Evolutionary conservation across 2,113 vertebrate genomes (phyloP).

Genomic region (Gnathochromis pfefferi): DNA sequence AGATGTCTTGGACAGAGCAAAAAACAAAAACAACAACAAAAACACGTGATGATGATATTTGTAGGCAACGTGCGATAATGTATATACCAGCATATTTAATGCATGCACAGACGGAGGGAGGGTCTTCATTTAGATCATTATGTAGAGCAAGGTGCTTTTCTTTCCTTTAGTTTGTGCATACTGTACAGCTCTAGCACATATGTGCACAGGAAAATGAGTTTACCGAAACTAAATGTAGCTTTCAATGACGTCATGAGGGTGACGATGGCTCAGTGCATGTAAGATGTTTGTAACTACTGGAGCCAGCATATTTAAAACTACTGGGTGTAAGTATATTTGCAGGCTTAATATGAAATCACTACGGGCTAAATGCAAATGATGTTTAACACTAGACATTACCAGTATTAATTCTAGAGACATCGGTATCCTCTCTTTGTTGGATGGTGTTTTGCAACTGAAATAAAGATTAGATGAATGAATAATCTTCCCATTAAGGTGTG

Average conservation of each 20-base stretch:
- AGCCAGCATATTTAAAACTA: background rate
- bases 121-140: background rate
- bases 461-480: fast-evolving
- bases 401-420: fast-evolving
- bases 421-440: background rate
- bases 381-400: background rate
- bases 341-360: background rate
- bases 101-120: background rate
- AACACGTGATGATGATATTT: background rate
- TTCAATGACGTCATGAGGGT: background rate
- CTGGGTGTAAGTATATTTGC: background rate
- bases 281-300: background rate
- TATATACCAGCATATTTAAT: background rate
- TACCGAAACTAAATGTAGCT: background rate
- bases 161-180: background rate
- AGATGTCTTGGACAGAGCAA: background rate
- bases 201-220: background rate
- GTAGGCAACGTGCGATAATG: background rate
- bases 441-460: background rate
- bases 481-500: background rate
- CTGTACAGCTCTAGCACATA: background rate
- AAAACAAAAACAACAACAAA: background rate
- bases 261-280: background rate
- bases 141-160: fast-evolving
- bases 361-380: fast-evolving